Evolutionary conservation across 2,113 vertebrate genomes (phyloP), one percentile per base, ranked within the genome.

Genomic region (Chloebia gouldiae): DNA sequence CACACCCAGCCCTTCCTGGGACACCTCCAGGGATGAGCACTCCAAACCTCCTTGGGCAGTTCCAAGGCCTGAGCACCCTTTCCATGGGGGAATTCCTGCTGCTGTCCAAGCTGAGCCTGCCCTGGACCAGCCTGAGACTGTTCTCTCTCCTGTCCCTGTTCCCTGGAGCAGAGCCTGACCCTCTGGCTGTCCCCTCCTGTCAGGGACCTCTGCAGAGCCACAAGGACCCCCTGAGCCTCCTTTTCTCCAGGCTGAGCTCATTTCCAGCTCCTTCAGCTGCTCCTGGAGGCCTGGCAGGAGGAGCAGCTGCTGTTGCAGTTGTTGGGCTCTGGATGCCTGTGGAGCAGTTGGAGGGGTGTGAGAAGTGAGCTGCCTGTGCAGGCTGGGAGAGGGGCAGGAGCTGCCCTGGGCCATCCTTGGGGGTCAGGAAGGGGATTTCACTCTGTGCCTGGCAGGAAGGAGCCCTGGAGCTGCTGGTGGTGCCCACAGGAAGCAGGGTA

Each of bases 241-340:
- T 70, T 30, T 63, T 1, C 47, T 79, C 65, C 40, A 70, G 65
- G 13, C 65, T 47, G 24, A 79, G 40, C 65, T 35, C 65, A 16
- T 66, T 30, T 15, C 13, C 40, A 40, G 49, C 65, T 56, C 75
- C 35, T 20, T 56, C n/a, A 25, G 49, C 47, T 2, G 1, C 3
- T 49, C 66, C 47, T 27, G 31, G 2, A 5, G 51, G 44, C 17
- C 44, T 68, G 39, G 53, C 47, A 45, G 83, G 63, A 72, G 76
- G 35, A 88, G 66, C 94, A 94, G 86, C 95, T 94, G 96, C 91
- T 75, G 60, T 18, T 17, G 77, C 91, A 64, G 88, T 90, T 96
- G 80, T 81, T 4, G 9, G 31, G 68, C 57, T 80, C 77, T 45
- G 66, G 30, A 2, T 35, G 54, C 15, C 75, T 83, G 76, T 22